Base-by-base conservation (phyloP, 2,113 vertebrate species). In the Pogonocichla stellata region DNA sequence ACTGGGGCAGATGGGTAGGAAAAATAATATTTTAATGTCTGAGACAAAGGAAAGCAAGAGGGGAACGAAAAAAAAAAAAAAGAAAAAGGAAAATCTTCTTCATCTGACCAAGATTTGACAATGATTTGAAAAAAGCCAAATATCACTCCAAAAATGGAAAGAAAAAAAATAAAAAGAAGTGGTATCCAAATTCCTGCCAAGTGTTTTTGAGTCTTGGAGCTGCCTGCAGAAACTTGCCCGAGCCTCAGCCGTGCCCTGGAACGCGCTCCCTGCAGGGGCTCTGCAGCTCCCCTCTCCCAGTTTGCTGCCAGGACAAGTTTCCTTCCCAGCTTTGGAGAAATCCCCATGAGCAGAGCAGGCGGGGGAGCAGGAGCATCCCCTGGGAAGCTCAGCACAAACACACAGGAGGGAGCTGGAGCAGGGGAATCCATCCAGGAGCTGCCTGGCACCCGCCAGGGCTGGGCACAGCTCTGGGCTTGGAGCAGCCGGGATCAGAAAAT, bases 371-470 rank as follows among this genome's bases (percentile, higher is more conserved):
- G 1, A 90, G 74, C 84, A 65, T 64, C 73, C 38, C 71, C 15
- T 0, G 88, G 10, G 12, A 19, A 58, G 42, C 42, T 43, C 42
- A 43, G 22, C 64, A 5, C 2, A 51, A 1, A 26, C 28, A 13
- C 29, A 3, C 0, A 6, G 61, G 14, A 50, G 26, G 0, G 5
- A 29, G 14, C 19, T 9, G 43, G 19, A 10, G 45, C 0, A 0
- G 28, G 48, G 31, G 13, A 18, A 26, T 0, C 7, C 67, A 12
- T 0, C 40, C 23, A 20, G 24, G 48, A 48, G 48, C 47, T 48
- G 23, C 47, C 47, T 48, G 47, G 47, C 60, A 10, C 9, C 0
- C 20, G 5, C 45, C 4, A 0, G 73, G n/a, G 25, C 64, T 2
- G 1, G 64, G 33, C 56, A 22, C 16, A 0, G 61, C 40, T 5